Conservation (phyloP, 1,140 invertebrate species). For the Drosophila watanabei region DNA sequence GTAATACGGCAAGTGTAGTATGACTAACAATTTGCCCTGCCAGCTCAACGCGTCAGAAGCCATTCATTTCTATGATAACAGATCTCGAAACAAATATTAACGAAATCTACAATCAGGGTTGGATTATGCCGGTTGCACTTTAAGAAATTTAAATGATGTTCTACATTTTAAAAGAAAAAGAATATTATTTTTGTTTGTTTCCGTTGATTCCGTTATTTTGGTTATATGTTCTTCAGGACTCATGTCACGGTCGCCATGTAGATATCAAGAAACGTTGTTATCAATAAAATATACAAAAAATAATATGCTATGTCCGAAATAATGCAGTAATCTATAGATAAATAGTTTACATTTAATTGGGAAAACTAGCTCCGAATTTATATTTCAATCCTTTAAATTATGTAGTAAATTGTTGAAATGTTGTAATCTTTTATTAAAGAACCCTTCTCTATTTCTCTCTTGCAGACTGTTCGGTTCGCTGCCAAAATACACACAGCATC, state of each 20-base stretch:
- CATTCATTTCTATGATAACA: constrained; percentile 41
- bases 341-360: too few species aligned
- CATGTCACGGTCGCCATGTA: too few species aligned
- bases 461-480: constrained; percentile 95
- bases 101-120: constrained; percentile 15
- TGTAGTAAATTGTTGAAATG: background rate
- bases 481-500: constrained; percentile 95
- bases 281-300: too few species aligned
- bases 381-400: too few species aligned
- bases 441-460: constrained; percentile 41
- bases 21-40: constrained; percentile 55
- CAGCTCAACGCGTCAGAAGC: constrained; percentile 7
- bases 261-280: too few species aligned
- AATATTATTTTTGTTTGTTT: too few species aligned
- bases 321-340: too few species aligned
- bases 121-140: background rate
- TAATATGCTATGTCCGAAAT: too few species aligned
- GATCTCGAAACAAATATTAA: constrained; percentile 36
- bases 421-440: constrained; percentile 16
- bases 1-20: constrained; percentile 30
- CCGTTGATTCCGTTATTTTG: too few species aligned
- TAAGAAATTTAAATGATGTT: background rate
- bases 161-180: background rate
- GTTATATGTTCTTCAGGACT: too few species aligned
- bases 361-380: too few species aligned